Percentiles rank a stretch among this genome's conserved stretches.
These are phyloP conservation scores for Cepphus grylle DNA, from an alignment of 2,113 vertebrate genomes.

Conservation along the genomic window DNA sequence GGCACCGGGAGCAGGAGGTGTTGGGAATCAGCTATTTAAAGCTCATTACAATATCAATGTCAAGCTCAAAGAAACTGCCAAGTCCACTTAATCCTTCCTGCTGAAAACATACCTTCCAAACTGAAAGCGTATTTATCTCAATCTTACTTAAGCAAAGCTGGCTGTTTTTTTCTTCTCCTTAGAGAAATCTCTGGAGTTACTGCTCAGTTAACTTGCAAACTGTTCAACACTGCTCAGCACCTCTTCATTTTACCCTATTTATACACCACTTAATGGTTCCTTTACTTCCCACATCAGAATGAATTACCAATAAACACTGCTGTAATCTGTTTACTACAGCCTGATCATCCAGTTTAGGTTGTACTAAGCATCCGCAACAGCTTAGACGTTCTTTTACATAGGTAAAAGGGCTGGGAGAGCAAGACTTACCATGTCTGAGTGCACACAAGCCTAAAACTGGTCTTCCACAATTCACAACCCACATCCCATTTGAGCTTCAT, in stretches of 20 bases:
- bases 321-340: conserved; percentile 27
- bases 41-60: conserved; percentile 21
- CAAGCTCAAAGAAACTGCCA: conserved; percentile 28
- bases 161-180: background rate
- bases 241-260: background rate
- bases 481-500: background rate
- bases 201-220: background rate
- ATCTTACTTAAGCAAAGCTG: background rate
- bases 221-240: background rate
- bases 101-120: background rate
- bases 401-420: background rate
- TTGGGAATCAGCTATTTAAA: conserved; percentile 19
- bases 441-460: background rate
- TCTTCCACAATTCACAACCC: background rate
- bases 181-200: background rate
- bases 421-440: background rate
- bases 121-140: background rate
- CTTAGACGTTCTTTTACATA: background rate
- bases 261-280: background rate
- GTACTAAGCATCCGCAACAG: background rate
- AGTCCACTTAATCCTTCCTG: background rate
- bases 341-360: conserved; percentile 21
- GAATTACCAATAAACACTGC: background rate
- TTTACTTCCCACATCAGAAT: background rate
- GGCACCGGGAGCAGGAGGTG: background rate